These are phyloP conservation scores for Tethea ocularis DNA, from an alignment of 2,888 invertebrate genomes.

Conservation along the genomic window DNA sequence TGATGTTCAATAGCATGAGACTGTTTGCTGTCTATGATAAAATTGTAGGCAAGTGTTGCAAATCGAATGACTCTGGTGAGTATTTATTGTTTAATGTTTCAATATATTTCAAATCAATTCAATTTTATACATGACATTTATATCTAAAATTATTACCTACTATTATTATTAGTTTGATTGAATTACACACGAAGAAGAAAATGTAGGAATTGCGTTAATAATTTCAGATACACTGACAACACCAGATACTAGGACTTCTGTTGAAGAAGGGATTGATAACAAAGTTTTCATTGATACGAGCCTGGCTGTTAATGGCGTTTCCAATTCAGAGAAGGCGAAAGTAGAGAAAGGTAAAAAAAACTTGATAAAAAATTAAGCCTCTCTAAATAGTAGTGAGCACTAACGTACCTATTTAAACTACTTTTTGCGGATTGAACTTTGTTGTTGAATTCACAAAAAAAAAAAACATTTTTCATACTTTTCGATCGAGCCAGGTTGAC, in stretches of 20 bases:
- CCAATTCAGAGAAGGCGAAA: constrained; percentile 35
- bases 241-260: constrained; percentile 48
- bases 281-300: constrained; percentile 49
- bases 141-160: too few species aligned
- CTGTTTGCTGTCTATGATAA: constrained; percentile 58
- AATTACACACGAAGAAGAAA: too few species aligned
- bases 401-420: too few species aligned
- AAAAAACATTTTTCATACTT: too few species aligned
- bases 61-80: constrained; percentile 6
- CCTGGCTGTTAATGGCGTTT: constrained; percentile 29
- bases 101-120: too few species aligned
- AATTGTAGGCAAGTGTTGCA: constrained; percentile 32
- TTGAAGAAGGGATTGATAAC: constrained; percentile 64
- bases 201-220: constrained; percentile 14
- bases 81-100: neutral
- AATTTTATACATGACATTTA: too few species aligned
- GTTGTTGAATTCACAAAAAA: too few species aligned
- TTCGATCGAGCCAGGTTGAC: too few species aligned
- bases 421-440: too few species aligned
- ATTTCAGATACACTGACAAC: constrained; percentile 62
- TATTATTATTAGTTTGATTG: too few species aligned
- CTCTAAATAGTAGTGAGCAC: too few species aligned
- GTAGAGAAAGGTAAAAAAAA: constrained; percentile 35
- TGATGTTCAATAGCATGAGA: constrained; percentile 88
- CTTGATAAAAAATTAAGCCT: too few species aligned